phyloP scores from a whole-genome alignment of 2,797 vertebrate species.

The Neosalanx taihuensis region DNA sequence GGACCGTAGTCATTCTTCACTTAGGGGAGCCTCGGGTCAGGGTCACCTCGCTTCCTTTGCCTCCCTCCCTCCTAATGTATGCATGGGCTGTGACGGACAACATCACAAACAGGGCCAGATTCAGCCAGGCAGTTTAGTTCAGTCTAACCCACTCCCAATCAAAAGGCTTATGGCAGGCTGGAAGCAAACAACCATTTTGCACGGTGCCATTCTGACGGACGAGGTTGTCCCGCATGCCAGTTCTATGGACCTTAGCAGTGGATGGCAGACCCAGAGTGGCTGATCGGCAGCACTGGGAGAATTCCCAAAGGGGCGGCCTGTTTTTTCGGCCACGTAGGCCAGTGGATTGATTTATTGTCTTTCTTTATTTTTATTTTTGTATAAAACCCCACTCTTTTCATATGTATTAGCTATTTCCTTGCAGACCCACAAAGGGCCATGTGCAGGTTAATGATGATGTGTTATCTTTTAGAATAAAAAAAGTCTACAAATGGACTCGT shows the following conservation, averaged over 20 bases:
- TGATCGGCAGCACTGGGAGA: no score
- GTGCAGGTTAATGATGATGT: no score
- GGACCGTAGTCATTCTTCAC: not conserved
- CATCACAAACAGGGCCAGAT: not conserved
- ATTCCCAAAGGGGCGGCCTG: no score
- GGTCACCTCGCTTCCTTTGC: not conserved
- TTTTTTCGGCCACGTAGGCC: no score
- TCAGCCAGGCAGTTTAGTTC: not conserved
- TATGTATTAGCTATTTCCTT: no score
- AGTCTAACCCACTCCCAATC: not conserved
- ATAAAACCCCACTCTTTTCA: no score
- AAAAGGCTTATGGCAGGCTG: not conserved
- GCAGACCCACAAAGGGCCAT: no score
- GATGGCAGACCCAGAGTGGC: not conserved
- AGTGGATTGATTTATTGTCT: no score
- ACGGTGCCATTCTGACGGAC: not conserved
- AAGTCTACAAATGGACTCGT: no score
- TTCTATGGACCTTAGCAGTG: not conserved
- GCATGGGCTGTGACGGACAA: no score
- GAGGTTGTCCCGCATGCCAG: not conserved
- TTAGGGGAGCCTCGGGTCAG: not conserved
- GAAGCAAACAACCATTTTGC: not conserved
- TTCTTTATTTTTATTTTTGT: no score
- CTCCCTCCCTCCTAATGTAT: slow-evolving; percentile 1
- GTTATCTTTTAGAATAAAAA: no score